phyloP scores from a whole-genome alignment of 2,888 invertebrate species.

The Smittia aterrima region DNA sequence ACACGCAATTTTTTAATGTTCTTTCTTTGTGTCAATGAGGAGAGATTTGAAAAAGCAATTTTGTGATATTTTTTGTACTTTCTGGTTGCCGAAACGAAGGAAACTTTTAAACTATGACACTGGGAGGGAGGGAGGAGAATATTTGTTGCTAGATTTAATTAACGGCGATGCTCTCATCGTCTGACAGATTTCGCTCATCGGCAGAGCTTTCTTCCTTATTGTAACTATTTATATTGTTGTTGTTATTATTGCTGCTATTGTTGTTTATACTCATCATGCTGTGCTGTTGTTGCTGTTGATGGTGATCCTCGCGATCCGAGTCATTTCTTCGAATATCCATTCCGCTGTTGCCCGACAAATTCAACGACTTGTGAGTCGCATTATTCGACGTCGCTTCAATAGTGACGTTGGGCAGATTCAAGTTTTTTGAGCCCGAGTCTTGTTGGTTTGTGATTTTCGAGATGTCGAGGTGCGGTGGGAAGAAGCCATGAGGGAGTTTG shows the following conservation, averaged over 20 bases:
- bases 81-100: conserved; percentile 35
- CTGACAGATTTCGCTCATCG: conserved; percentile 38
- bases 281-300: conserved; percentile 20
- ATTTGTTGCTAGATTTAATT: conserved; percentile 32
- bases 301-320: conserved; percentile 30
- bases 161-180: conserved; percentile 39
- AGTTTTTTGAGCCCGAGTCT: conserved; percentile 23
- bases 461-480: conserved; percentile 53
- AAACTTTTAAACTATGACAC: conserved; percentile 27
- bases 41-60: conserved; percentile 12
- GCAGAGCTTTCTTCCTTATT: conserved; percentile 40
- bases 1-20: background rate
- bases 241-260: conserved; percentile 39
- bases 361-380: conserved; percentile 12
- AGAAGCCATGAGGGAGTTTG: conserved; percentile 56
- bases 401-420: conserved; percentile 36
- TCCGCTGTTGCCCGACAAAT: conserved; percentile 30
- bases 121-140: conserved; percentile 7
- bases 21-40: background rate
- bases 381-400: conserved; percentile 34
- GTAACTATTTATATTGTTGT: conserved; percentile 38
- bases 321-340: conserved; percentile 27
- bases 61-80: conserved; percentile 40
- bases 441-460: conserved; percentile 48
- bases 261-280: conserved; percentile 18